phyloP scores from a whole-genome alignment of 2,888 invertebrate species.

The Oeneis ivallda region DNA sequence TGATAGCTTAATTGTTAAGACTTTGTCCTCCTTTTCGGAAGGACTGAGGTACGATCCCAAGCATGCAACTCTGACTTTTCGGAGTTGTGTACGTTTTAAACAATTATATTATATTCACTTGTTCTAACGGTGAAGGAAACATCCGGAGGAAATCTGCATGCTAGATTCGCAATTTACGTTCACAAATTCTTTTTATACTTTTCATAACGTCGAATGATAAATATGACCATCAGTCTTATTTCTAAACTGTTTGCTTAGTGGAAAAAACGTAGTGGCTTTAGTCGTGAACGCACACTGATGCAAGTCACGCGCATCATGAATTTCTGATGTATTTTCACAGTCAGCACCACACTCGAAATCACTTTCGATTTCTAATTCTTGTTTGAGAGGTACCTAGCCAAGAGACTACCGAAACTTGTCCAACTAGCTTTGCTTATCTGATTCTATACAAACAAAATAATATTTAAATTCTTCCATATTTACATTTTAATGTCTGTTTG shows the following conservation, averaged over 20 bases:
- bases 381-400: constrained; percentile 13
- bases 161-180: too few species aligned
- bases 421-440: constrained; percentile 21
- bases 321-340: constrained; percentile 48
- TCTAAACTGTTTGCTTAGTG: constrained; percentile 60
- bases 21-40: too few species aligned
- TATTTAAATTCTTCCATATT: constrained; percentile 22
- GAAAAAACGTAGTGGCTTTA: constrained; percentile 46
- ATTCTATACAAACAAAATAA: constrained; percentile 18
- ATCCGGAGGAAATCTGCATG: too few species aligned
- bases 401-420: constrained; percentile 26
- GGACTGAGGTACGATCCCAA: too few species aligned
- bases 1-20: too few species aligned
- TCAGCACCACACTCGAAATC: constrained; percentile 42
- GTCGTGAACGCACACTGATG: constrained; percentile 60
- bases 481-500: constrained; percentile 24
- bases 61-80: too few species aligned
- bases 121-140: too few species aligned
- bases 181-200: too few species aligned
- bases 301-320: constrained; percentile 60
- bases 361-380: constrained; percentile 50
- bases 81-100: too few species aligned
- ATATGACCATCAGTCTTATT: constrained; percentile 62
- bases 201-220: constrained; percentile 50
- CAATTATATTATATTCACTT: too few species aligned